Evolutionary conservation across 2,113 vertebrate species (phyloP).

Genomic region (Plestiodon gilberti): DNA sequence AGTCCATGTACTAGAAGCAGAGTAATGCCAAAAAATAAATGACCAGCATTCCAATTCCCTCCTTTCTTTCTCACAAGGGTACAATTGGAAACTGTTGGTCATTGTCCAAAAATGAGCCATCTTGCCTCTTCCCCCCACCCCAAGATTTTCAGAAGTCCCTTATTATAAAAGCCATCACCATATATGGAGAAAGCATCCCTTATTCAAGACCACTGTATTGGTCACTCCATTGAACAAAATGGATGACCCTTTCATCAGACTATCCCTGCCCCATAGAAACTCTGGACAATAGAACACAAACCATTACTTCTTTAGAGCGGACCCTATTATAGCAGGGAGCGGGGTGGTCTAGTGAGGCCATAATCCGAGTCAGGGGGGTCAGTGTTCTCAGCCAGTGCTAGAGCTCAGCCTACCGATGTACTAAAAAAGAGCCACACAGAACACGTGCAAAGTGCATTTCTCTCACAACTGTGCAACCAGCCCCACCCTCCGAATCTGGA

Average conservation of each 20-base stretch:
- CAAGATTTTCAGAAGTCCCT: background rate
- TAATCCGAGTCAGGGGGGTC: background rate
- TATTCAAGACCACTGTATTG: background rate
- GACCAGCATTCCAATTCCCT: no score
- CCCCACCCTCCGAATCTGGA: background rate
- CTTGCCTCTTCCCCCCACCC: background rate
- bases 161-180: background rate
- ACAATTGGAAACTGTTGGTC: background rate
- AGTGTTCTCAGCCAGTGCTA: background rate
- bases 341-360: background rate
- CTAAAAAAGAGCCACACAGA: background rate
- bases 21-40: background rate
- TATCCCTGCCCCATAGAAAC: background rate
- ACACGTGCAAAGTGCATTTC: slow-evolving; percentile 3
- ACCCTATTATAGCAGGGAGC: background rate
- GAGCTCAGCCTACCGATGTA: background rate
- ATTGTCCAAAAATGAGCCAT: background rate
- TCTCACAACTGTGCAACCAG: no score
- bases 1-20: no score
- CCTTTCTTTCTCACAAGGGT: background rate
- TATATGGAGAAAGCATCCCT: background rate
- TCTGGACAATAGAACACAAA: background rate
- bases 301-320: background rate
- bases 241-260: background rate
- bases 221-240: background rate